Conservation (phyloP, 2,113 vertebrate species). For the Pitta sordida region DNA sequence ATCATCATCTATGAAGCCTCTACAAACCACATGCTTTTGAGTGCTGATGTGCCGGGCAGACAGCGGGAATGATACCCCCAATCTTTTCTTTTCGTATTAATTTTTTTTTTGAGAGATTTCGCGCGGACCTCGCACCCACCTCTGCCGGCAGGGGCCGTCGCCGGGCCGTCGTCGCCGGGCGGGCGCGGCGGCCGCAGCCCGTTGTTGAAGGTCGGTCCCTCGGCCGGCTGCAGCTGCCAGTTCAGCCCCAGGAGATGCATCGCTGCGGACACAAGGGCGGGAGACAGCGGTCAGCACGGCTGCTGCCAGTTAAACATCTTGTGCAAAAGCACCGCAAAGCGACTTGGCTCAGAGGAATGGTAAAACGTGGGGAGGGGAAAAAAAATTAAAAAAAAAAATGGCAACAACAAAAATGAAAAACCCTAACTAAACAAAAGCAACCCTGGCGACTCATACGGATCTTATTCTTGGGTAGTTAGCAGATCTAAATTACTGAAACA, state of each 20-base stretch:
- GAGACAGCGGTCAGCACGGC: neutral
- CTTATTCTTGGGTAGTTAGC: neutral
- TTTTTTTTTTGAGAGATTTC: neutral
- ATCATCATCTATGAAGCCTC: neutral
- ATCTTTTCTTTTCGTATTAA: too few species aligned
- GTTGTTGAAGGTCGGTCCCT: conserved; percentile 92
- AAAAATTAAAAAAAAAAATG: neutral
- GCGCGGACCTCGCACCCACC: conserved; percentile 73
- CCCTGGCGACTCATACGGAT: rapidly evolving
- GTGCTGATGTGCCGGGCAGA: too few species aligned
- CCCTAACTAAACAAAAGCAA: neutral
- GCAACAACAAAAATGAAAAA: neutral
- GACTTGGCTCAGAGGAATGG: neutral
- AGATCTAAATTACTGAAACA: neutral
- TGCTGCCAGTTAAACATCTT: neutral
- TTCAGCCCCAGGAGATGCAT: conserved; percentile 98
- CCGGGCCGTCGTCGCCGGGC: conserved; percentile 83
- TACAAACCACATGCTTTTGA: rapidly evolving
- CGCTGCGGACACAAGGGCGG: conserved; percentile 79
- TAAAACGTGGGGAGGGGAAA: neutral
- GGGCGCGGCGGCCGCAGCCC: conserved; percentile 84
- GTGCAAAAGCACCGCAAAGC: neutral
- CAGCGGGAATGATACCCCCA: neutral
- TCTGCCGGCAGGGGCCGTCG: conserved; percentile 94
- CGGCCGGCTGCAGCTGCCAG: conserved; percentile 95